Conservation (phyloP, 2,113 vertebrate genomes). For the Sprattus sprattus region DNA sequence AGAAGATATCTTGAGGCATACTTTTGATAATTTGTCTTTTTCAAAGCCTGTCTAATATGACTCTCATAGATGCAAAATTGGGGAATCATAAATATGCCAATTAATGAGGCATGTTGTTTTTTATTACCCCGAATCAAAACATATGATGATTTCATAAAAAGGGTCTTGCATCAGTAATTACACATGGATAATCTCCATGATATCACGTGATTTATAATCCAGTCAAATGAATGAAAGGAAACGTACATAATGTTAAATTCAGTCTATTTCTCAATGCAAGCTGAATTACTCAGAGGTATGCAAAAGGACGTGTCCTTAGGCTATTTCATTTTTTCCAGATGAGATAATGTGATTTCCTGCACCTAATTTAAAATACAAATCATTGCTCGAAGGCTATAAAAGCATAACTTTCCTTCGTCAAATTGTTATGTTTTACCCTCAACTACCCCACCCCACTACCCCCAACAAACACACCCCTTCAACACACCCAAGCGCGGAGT, state of each 20-base stretch:
- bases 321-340: too few relatives aligned
- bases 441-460: not conserved
- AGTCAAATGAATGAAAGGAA: not conserved
- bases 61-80: slow-evolving; percentile 39
- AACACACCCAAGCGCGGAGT: not conserved
- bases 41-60: slow-evolving; percentile 40
- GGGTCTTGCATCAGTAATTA: slow-evolving; percentile 37
- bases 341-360: too few relatives aligned
- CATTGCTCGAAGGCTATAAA: too few relatives aligned
- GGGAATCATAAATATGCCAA: slow-evolving; percentile 35
- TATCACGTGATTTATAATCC: not conserved
- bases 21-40: slow-evolving; percentile 43
- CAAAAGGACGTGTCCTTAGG: not conserved
- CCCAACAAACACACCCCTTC: not conserved
- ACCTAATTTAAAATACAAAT: too few relatives aligned
- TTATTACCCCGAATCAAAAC: slow-evolving; percentile 39
- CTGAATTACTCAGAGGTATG: not conserved
- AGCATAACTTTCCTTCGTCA: too few relatives aligned
- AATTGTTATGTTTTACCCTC: too few relatives aligned
- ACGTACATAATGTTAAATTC: not conserved
- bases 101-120: slow-evolving; percentile 40
- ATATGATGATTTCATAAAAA: slow-evolving; percentile 37
- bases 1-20: slow-evolving; percentile 39
- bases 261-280: not conserved
- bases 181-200: slow-evolving; percentile 30